phyloP scores from a whole-genome alignment of 2,888 invertebrate genomes.

The Eupithecia centaureata region DNA sequence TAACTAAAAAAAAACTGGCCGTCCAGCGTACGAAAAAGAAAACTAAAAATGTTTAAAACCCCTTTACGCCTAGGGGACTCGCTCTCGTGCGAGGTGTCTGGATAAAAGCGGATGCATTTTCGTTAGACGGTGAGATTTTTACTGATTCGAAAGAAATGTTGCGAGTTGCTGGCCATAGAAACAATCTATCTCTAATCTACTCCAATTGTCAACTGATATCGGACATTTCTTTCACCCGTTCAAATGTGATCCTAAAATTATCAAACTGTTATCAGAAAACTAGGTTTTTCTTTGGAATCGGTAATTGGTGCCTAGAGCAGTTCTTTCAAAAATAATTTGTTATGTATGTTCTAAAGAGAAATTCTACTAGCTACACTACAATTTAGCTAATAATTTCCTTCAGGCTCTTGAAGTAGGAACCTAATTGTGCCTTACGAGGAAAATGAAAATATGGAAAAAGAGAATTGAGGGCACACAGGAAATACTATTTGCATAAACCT shows the following conservation, averaged over 20 bases:
- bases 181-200: too few species aligned
- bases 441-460: constrained; percentile 24
- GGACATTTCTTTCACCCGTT: background rate
- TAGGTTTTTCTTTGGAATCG: background rate
- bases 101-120: background rate
- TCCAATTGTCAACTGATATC: background rate
- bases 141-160: background rate
- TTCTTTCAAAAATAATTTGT: background rate
- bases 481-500: constrained; percentile 12
- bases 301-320: background rate
- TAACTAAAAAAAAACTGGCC: background rate
- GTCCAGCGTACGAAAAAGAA: background rate
- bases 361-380: background rate
- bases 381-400: background rate
- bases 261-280: background rate
- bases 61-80: background rate
- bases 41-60: background rate
- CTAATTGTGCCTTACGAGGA: constrained; percentile 7
- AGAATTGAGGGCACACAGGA: constrained; percentile 17
- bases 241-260: background rate
- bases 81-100: background rate
- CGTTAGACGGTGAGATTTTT: background rate
- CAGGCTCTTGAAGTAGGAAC: background rate
- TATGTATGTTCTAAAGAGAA: background rate
- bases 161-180: too few species aligned